Evolutionary conservation across 2,888 invertebrate species (phyloP).

Genomic region (Epicampocera succincta): DNA sequence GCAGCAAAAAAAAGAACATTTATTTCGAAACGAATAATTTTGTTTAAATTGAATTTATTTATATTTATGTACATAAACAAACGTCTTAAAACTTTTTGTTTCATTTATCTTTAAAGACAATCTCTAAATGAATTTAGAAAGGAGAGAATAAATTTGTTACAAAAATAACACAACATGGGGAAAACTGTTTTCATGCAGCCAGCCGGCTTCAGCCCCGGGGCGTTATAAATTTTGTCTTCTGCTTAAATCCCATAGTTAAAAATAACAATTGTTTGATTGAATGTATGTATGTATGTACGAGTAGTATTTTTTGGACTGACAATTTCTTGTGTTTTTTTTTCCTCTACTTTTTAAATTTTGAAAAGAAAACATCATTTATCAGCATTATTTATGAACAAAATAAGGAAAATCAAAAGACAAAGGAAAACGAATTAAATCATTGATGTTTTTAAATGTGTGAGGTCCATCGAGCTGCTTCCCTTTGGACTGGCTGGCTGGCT

Average conservation of each 20-base stretch:
- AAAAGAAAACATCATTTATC: constrained; percentile 27
- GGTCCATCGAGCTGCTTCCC: constrained; percentile 27
- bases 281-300: not conserved
- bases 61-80: not conserved
- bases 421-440: not conserved
- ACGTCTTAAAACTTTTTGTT: not conserved
- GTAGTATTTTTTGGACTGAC: not conserved
- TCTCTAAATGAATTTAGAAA: constrained; percentile 14
- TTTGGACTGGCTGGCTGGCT: not conserved
- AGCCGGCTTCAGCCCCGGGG: not conserved
- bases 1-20: constrained; percentile 17
- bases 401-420: not conserved
- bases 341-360: not conserved
- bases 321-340: not conserved
- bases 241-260: not conserved
- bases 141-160: not conserved
- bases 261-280: not conserved
- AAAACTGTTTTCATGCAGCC: not conserved
- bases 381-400: constrained; percentile 18
- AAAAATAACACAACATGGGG: not conserved
- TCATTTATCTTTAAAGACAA: not conserved
- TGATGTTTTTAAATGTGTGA: constrained; percentile 13
- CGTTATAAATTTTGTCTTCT: constrained; percentile 1
- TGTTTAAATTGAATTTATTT: constrained; percentile 24
- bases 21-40: not conserved